phyloP scores from a whole-genome alignment of 2,113 vertebrate genomes.

The Rhizomys pruinosus region DNA sequence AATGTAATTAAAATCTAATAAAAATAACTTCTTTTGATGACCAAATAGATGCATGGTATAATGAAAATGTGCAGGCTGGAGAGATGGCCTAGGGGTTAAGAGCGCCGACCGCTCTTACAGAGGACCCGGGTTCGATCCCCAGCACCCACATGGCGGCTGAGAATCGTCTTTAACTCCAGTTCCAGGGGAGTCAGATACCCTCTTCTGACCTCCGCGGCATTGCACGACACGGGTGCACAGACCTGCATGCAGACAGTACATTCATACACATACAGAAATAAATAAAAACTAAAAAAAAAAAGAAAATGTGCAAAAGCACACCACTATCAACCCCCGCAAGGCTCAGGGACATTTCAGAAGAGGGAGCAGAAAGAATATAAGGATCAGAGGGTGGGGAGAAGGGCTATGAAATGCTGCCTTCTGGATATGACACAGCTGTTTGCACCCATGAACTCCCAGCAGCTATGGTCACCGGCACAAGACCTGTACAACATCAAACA shows the following conservation, averaged over 20 bases:
- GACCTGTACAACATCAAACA: neutral
- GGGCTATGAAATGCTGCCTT: neutral
- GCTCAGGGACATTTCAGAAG: neutral
- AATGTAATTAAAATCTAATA: neutral
- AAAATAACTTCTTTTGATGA: conserved; percentile 49
- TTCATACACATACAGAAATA: too few relatives aligned
- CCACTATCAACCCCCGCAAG: neutral
- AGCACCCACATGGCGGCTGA: too few relatives aligned
- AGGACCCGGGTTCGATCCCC: too few relatives aligned
- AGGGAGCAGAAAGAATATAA: neutral
- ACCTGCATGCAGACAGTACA: too few relatives aligned
- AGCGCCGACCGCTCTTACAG: too few relatives aligned
- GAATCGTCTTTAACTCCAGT: too few relatives aligned
- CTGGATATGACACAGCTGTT: neutral
- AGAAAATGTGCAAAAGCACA: conserved; percentile 20
- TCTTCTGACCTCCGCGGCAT: too few relatives aligned
- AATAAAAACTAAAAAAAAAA: too few relatives aligned
- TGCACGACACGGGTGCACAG: too few relatives aligned
- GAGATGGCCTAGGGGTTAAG: too few relatives aligned
- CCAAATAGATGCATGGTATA: conserved; percentile 5
- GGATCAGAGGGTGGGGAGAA: neutral
- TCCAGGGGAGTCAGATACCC: too few relatives aligned
- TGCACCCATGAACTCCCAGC: neutral
- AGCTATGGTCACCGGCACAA: neutral
- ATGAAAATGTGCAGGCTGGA: too few relatives aligned